Conservation (phyloP, 2,797 vertebrate genomes). For the Sebastes cheni region DNA sequence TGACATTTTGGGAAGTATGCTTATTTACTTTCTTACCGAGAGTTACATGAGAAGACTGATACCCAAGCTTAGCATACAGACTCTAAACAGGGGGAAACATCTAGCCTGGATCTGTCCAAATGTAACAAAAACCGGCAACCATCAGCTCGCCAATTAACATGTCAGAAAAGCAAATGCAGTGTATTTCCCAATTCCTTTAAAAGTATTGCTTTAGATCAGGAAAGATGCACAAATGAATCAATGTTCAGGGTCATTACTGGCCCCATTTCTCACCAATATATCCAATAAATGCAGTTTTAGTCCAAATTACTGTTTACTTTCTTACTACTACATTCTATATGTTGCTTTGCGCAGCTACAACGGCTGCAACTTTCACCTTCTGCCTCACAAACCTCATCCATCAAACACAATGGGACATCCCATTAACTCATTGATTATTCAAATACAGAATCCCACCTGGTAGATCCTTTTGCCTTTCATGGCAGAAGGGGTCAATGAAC, state of each 20-base stretch:
- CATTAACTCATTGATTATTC: constrained; percentile 63
- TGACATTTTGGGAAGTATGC: neutral
- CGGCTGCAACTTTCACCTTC: constrained; percentile 19
- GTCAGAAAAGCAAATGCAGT: neutral
- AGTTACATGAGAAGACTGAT: neutral
- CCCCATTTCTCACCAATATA: neutral
- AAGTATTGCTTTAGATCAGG: neutral
- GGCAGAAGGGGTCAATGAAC: constrained; percentile 51
- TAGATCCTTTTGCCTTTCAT: constrained; percentile 57
- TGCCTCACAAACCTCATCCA: constrained; percentile 50
- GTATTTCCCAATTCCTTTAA: neutral
- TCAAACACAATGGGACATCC: constrained; percentile 48
- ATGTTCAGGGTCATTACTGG: neutral
- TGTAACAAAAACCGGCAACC: neutral
- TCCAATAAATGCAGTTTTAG: neutral
- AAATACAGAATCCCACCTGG: constrained; percentile 54
- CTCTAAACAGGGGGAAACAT: neutral
- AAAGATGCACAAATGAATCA: neutral
- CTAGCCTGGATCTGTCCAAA: neutral
- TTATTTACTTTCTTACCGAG: neutral
- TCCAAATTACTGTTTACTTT: neutral
- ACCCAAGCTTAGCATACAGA: neutral
- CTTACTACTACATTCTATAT: neutral
- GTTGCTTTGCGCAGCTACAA: neutral
- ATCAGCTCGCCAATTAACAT: neutral